These are phyloP conservation scores for Charina bottae DNA, from an alignment of 2,113 vertebrate genomes.

Conservation along the genomic window DNA sequence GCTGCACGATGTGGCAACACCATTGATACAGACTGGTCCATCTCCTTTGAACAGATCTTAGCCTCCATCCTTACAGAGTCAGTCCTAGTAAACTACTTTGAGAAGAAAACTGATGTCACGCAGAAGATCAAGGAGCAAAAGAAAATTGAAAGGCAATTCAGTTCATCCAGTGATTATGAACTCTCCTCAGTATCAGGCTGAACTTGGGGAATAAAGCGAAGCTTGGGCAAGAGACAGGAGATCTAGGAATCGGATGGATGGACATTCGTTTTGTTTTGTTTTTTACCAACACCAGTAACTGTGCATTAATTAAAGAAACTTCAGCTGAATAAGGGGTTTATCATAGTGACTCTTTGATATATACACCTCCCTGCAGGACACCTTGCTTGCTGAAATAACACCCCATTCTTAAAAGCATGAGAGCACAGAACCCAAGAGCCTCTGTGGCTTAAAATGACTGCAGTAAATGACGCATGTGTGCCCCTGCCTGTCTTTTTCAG, in stretches of 20 bases:
- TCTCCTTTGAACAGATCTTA: conserved; percentile 95
- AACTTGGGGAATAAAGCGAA: conserved; percentile 47
- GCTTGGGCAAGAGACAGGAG: conserved; percentile 38
- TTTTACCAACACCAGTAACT: conserved; percentile 55
- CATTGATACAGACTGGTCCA: conserved; percentile 90
- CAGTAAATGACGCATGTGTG: conserved; percentile 65
- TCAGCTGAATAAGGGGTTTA: conserved; percentile 51
- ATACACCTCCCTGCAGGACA: conserved; percentile 51
- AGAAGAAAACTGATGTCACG: conserved; percentile 85
- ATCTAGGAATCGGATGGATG: conserved; percentile 47
- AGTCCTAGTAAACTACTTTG: conserved; percentile 93
- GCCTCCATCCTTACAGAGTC: conserved; percentile 94
- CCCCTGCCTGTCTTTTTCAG: conserved; percentile 62
- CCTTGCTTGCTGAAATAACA: conserved; percentile 53
- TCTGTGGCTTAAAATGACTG: conserved; percentile 50
- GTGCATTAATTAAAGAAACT: conserved; percentile 58
- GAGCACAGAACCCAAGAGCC: conserved; percentile 54
- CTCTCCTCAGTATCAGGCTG: conserved; percentile 77
- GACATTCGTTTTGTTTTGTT: conserved; percentile 23
- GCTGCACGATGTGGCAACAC: conserved; percentile 73
- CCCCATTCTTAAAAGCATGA: conserved; percentile 43
- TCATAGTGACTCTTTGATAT: conserved; percentile 57
- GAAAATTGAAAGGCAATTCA: conserved; percentile 87
- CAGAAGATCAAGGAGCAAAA: conserved; percentile 87
- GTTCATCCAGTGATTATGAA: conserved; percentile 89